Base-by-base conservation (phyloP, 1,140 invertebrate genomes). In the Zaprionus capensis region DNA sequence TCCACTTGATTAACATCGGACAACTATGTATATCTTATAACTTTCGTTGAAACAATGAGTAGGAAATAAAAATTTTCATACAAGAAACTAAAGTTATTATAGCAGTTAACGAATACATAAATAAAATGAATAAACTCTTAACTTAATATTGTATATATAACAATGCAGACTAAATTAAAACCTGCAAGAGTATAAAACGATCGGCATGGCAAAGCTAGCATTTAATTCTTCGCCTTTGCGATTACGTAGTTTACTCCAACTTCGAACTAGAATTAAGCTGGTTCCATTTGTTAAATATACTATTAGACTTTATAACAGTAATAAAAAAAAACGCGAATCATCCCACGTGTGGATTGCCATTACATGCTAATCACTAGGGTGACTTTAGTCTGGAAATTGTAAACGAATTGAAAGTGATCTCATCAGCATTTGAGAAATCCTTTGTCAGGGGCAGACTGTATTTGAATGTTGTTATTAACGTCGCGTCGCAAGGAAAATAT, bases 381-480 rank as follows among this genome's bases (percentile, higher is more conserved):
- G 62, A 64, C 49, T 31, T 51, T 22, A 64, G 17, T 36, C 14
- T 46, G n/a, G 46, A 31, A 14, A 51, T 55, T 22, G 49, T 41
- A 3, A 53, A 22, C 2, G 15, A 3, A 41, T 61, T n/a, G 9
- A 5, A 56, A 46, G 12, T 66, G 63, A 55, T 34, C 22, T 84
- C 68, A 83, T 65, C 68, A 51, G 20, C 24, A 41, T 59, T 61
- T n/a, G 34, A 55, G 15, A 38, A 34, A 15, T 53, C 74, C 69
- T 57, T 6, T 49, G 79, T 73, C 63, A 26, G 24, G 12, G 22
- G 41, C 41, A 69, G 63, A 53, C 9, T 44, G 4, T 41, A 73
- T 41, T 53, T 57, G 36, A 82, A 71, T 76, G 80, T 83, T 83
- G 28, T 69, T 41, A 36, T 28, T 41, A 4, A 15, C 15, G 31